Evolutionary conservation across 2,113 vertebrate genomes (phyloP), one percentile per base, ranked within the genome.

Genomic region (Paralichthys olivaceus): DNA sequence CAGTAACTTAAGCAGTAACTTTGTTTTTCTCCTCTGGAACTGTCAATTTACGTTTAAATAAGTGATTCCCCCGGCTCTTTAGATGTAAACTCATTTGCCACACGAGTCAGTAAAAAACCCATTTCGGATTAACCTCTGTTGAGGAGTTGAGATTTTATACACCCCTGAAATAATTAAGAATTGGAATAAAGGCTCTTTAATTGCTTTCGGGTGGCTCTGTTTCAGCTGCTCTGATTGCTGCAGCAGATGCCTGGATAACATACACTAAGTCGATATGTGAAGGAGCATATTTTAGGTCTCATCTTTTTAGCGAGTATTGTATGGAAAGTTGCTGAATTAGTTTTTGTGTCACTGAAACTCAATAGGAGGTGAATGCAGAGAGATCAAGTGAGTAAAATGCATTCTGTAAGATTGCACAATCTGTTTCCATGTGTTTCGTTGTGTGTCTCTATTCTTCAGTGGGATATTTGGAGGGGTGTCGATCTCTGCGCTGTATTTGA

Each of bases 151-250:
- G 70, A 72, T 66, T 77, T 81, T 69, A 79, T 66, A 83, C 80
- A 80, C 49, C 67, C 68, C 79, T 69, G 64, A 87, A 87, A 87
- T 83, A 77, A 83, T 88, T 80, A 85, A 54, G 59, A 77, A 70
- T 88, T 40, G 65, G 66, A 76, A 82, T 75, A 79, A 83, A 83
- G 71, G 45, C 17, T 49, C 45, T 49, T 77, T 86, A 84, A 88
- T 89, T 86, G 77, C 84, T 83, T 59, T 45, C 20, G 40, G 55
- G 20, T 28, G 72, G 74, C 71, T 76, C 23, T 4, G 54, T 69
- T 82, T 83, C 8, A 7, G 67, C 53, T 67, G 28, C 32, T 13
- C 45, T 29, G 28, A 77, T 75, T 22, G 45, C 45, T 49, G 45
- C 45, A 15, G 45, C 15, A 49, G 45, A 49, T 49, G 45, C 45